Base-by-base conservation (phyloP, 2,113 vertebrate species). In the Stictonetta naevosa region DNA sequence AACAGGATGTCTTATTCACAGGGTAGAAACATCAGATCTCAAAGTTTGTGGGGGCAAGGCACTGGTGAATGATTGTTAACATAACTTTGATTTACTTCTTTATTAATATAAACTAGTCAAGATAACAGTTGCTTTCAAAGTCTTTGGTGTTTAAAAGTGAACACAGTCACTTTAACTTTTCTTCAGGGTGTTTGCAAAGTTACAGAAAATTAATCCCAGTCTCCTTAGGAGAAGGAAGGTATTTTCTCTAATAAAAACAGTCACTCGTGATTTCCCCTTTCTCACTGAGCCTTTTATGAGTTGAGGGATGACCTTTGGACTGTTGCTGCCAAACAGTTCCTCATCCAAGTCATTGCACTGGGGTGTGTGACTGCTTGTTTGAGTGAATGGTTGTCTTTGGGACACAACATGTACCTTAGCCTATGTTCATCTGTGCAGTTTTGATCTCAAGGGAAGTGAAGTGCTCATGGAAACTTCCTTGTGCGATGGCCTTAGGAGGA, bases 221-320 rank as follows among this genome's bases (percentile, higher is more conserved):
- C 92, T 91, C 52, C 56, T 86, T 67, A 50, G 25, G 53, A 88
- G 90, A 91, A 92, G 79, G 79, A 90, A 95, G 88, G 84, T 26
- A 90, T 92, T 94, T 90, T 95, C 88, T 90, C 94, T 78, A 95
- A 90, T 96, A 96, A 97, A 97, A 97, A 67, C 56, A 59, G 42
- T 89, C 92, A 55, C 50, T 94, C 33, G n/a, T 90, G 93, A 71
- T 88, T 97, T 96, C 68, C 83, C 44, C 34, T 90, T 92, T 96
- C 95, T 95, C 95, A 92, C 69, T 78, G 90, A 91, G 82, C 44
- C 33, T 94, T 93, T 88, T 76, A 74, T 6, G 8, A 50, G 56
- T 33, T 1, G 1, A 9, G 68, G 26, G 8, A 36, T 72, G 52
- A 74, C 36, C 60, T 88, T 48, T 92, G 48, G 18, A 15, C 46